A percentile compares a stretch with the other conserved stretches of the same genome.
phyloP scores from a whole-genome alignment of 2,113 vertebrate genomes.

The Odobenus rosmarus region DNA sequence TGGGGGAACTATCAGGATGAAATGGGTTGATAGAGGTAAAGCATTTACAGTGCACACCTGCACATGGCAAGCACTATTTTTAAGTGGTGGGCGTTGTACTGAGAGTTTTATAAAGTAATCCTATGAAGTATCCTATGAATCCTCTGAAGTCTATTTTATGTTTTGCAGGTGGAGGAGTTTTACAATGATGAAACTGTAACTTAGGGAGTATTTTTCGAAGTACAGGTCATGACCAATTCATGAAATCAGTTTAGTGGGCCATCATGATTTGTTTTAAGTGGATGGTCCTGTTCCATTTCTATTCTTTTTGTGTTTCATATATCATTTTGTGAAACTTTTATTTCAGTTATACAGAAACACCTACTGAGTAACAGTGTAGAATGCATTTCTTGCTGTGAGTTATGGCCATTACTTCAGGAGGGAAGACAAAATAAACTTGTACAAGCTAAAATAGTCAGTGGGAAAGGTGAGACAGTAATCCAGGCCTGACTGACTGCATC shows the following conservation, averaged over 20 bases:
- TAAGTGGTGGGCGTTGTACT: not conserved
- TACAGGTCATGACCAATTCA: constrained; percentile 10
- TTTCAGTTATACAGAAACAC: not conserved
- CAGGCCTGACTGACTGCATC: not conserved
- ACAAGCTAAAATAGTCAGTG: not conserved
- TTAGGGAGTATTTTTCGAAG: constrained; percentile 9
- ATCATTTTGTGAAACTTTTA: not conserved
- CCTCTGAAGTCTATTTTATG: not conserved
- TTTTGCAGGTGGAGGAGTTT: not conserved
- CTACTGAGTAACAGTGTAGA: not conserved
- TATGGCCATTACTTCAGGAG: not conserved
- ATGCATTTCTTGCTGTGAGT: not conserved
- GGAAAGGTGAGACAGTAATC: not conserved
- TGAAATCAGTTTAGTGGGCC: constrained; percentile 41
- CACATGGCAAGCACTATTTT: not conserved
- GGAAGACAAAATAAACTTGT: not conserved
- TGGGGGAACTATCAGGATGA: not conserved
- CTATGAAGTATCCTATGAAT: not conserved
- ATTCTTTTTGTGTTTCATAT: not conserved
- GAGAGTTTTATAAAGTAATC: constrained; percentile 42
- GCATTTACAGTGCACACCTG: not conserved
- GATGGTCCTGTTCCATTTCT: not conserved
- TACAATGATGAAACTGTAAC: not conserved
- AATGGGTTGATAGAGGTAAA: not conserved
- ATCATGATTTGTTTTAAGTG: not conserved